A percentile compares a stretch with the other conserved stretches of the same genome.
phyloP scores from a whole-genome alignment of 2,113 vertebrate genomes.

The Gymnocephalus cernua region DNA sequence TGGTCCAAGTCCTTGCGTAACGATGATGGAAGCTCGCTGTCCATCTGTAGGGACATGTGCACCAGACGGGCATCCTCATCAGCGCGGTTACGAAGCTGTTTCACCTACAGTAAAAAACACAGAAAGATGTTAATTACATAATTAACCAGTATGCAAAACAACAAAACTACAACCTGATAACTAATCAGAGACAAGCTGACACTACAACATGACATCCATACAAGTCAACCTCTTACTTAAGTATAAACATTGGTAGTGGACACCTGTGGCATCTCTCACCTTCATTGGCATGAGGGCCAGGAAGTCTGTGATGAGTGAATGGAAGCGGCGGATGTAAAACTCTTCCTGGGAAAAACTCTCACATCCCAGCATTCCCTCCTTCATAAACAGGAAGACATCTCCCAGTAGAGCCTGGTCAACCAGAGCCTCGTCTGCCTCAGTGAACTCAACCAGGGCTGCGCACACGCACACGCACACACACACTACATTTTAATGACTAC shows the following conservation, averaged over 20 bases:
- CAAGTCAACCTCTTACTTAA: background rate
- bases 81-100: slow-evolving; percentile 95
- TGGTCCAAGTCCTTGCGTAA: slow-evolving; percentile 94
- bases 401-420: slow-evolving; percentile 92
- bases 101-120: slow-evolving; percentile 86
- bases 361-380: slow-evolving; percentile 91
- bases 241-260: background rate
- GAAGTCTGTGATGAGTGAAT: slow-evolving; percentile 96
- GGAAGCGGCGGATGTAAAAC: slow-evolving; percentile 94
- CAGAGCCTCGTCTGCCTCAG: slow-evolving; percentile 95
- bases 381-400: slow-evolving; percentile 94
- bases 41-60: slow-evolving; percentile 97
- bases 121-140: background rate
- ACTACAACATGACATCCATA: background rate
- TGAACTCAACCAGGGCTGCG: slow-evolving; percentile 94
- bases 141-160: background rate
- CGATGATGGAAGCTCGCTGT: slow-evolving; percentile 91
- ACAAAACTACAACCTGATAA: background rate
- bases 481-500: background rate
- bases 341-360: slow-evolving; percentile 94
- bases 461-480: slow-evolving; percentile 1
- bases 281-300: slow-evolving; percentile 99
- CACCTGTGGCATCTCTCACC: slow-evolving; percentile 78
- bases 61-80: slow-evolving; percentile 97
- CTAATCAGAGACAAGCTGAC: background rate